Base-by-base conservation (phyloP, 2,888 invertebrate species). In the Sphaerophoria rueppellii region DNA sequence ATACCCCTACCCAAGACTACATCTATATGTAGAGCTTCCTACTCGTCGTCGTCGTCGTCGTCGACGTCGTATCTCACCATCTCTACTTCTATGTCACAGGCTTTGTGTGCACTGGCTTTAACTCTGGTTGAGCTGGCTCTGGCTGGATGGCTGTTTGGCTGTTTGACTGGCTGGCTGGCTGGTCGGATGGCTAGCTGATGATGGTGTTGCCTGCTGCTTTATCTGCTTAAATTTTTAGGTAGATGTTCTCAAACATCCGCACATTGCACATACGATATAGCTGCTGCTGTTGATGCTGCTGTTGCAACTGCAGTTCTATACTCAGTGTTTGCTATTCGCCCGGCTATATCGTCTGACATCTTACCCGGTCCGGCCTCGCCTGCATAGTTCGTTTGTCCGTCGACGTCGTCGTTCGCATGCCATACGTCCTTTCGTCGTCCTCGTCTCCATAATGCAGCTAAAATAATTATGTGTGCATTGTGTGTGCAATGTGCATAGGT, bases 401-500 rank as follows among this genome's bases (percentile, higher is more conserved):
- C 9, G 14, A 7, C 32, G 52, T 67, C 32, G 2, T 54, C 35
- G 69, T 67, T 40, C 40, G 9, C 6, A 40, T 9, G 40, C 54
- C 67, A 37, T 32, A 40, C 37, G 32, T 40, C 43, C 43, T 43
- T 43, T 43, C 43, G 43, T 43, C 43, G 43, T 43, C 43, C 11
- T 43, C 79, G 82, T 78, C 85, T 71, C 77, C 77, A 86, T 82
- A 86, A 86, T 82, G 86, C 86, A 86, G 86, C 86, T 86, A 86
- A 86, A 86, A 86, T 86, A 86, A 86, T 86, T 82, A 85, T 85
- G 85, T 85, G 85, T 85, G 85, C 85, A 85, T 81, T 81, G 85
- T 85, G 85, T 85, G 85, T 85, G 86, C 86, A 70, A 81, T 85
- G 85, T 85, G 86, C 86, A 70, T 55, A 77, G 77, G 43, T 74